Percentiles rank a stretch among this genome's conserved stretches.
These are phyloP conservation scores for Callinectes sapidus DNA, from an alignment of 2,888 invertebrate species.

Conservation along the genomic window DNA sequence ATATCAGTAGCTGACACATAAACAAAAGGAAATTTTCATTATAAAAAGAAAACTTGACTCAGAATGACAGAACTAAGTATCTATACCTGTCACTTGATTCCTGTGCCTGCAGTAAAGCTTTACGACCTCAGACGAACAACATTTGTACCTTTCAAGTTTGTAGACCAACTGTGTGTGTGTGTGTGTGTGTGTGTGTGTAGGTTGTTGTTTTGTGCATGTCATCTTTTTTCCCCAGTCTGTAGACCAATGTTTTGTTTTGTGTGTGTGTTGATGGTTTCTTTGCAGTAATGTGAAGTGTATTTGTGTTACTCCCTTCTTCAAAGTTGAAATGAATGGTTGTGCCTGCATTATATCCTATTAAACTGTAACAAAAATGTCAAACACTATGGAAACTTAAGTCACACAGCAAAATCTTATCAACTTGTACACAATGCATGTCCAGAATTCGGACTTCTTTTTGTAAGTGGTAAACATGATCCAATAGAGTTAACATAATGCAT, in stretches of 20 bases:
- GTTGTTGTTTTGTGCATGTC: neutral
- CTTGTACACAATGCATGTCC: neutral
- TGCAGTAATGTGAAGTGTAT: no score
- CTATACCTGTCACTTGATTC: neutral
- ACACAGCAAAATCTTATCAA: neutral
- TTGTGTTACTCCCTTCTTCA: no score
- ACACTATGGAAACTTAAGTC: neutral
- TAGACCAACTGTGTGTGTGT: neutral
- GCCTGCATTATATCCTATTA: neutral
- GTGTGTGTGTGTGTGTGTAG: neutral
- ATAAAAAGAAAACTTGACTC: neutral
- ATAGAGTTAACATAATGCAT: neutral
- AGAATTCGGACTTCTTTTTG: neutral
- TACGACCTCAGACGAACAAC: neutral
- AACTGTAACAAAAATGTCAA: neutral
- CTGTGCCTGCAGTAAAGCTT: neutral
- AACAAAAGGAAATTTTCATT: neutral
- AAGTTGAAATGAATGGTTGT: no score
- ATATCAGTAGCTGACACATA: neutral
- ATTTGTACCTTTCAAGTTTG: slow-evolving; percentile 10
- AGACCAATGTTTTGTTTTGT: neutral
- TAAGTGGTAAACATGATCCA: neutral
- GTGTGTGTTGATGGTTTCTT: no score
- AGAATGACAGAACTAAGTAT: neutral
- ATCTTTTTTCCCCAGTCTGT: neutral